Base-by-base conservation (phyloP, 2,888 invertebrate species). In the Onchidella celtica region DNA sequence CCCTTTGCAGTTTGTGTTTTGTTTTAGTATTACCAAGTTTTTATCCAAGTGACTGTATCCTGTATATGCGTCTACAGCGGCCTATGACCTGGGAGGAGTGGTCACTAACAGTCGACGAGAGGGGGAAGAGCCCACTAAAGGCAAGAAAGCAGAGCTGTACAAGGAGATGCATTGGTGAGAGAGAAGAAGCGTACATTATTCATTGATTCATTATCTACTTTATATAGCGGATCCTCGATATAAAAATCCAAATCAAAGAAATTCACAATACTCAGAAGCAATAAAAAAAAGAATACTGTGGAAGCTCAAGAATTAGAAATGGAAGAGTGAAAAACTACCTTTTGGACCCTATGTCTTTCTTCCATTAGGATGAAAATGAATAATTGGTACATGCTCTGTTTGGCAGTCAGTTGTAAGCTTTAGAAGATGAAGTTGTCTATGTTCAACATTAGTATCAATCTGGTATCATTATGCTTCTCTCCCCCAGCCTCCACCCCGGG, bases 61-160 rank as follows among this genome's bases (percentile, higher is more conserved):
- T 17, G 17, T 57, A 17, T 73, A 4, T 57, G 29, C 21, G 27
- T 57, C 65, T 32, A 66, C 87, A 93, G 93, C 91, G 95, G 97
- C 97, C 81, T 98, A 97, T 94, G 98, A 98, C 93, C 94, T 96
- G 88, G 98, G 98, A 57, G 98, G 98, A 74, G 96, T 98, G 61
- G 95, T 96, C 82, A 98, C 98, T 36, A 97, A 97, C 91, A 96
- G 96, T 88, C 96, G 97, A 93, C 95, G 96, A 85, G 98, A 98
- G 90, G 95, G 95, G 74, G 95, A 95, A 70, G 83, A 86, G 87
- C 92, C 87, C 66, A 90, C 89, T 73, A 92, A 91, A 86, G 88
- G 88, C 38, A 92, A 92, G 83, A 86, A 91, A 79, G 88, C 91
- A 78, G 92, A 92, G 11, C 90, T 90, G 83, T 92, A 94, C 84